Percentiles rank a stretch among this genome's conserved stretches.
phyloP scores from a whole-genome alignment of 2,113 vertebrate genomes.

The Lasiurus borealis region DNA sequence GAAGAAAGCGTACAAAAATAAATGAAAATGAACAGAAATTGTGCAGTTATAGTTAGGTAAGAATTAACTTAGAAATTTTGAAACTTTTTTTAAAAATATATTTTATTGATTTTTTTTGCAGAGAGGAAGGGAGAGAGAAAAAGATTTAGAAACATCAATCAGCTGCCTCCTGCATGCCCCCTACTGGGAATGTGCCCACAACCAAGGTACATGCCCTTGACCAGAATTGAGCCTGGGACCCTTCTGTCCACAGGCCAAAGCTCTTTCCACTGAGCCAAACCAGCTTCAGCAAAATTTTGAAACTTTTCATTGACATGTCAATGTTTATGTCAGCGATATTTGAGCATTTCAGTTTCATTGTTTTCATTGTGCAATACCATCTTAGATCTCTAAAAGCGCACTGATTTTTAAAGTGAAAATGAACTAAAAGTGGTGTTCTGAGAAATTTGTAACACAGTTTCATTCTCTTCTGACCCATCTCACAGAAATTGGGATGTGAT shows the following conservation, averaged over 20 bases:
- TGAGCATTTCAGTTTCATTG: background rate
- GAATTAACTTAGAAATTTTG: background rate
- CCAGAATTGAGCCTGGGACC: too few species aligned
- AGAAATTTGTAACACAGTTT: constrained; percentile 31
- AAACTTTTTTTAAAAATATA: background rate
- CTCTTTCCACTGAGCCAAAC: too few species aligned
- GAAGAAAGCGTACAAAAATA: background rate
- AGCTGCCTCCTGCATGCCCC: too few species aligned
- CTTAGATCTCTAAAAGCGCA: background rate
- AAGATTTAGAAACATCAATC: too few species aligned
- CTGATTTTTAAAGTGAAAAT: constrained; percentile 55
- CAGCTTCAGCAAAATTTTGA: background rate
- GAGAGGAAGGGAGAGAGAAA: too few species aligned
- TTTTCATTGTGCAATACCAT: background rate
- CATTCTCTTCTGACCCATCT: background rate
- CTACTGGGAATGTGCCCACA: too few species aligned
- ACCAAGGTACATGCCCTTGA: too few species aligned
- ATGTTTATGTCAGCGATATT: background rate
- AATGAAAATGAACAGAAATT: background rate
- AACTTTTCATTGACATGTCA: background rate
- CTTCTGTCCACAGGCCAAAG: too few species aligned
- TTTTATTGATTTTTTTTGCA: too few species aligned
- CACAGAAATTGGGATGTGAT: background rate
- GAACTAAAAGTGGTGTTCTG: constrained; percentile 37
- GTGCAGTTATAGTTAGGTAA: background rate